These are phyloP conservation scores for Vesta saturnalis DNA, from an alignment of 2,888 invertebrate species.

Conservation along the genomic window DNA sequence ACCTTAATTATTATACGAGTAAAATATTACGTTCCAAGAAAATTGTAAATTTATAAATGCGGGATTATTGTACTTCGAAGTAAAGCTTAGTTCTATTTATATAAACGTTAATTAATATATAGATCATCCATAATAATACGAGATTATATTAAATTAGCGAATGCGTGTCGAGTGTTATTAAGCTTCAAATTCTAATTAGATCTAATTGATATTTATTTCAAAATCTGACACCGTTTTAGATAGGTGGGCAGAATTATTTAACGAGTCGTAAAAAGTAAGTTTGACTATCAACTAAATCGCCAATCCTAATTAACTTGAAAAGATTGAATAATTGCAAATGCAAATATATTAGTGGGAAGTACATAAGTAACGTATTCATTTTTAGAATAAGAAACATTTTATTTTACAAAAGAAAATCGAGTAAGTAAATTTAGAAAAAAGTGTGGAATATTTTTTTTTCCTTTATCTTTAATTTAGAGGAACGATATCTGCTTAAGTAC, in stretches of 20 bases:
- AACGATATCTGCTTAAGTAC: too few species aligned
- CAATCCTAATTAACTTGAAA: too few species aligned
- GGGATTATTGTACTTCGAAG: background rate
- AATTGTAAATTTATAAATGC: background rate
- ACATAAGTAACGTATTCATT: too few species aligned
- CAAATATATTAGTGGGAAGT: too few species aligned
- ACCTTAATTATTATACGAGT: background rate
- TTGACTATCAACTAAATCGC: too few species aligned
- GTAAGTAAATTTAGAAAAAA: too few species aligned
- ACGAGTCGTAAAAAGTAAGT: background rate
- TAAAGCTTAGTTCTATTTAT: background rate
- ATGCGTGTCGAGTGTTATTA: constrained; percentile 4
- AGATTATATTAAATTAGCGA: constrained; percentile 7
- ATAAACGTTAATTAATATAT: constrained; percentile 5
- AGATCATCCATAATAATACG: constrained; percentile 6
- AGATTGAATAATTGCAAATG: too few species aligned
- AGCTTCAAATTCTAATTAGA: constrained; percentile 6
- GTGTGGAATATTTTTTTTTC: too few species aligned
- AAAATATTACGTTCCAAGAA: background rate
- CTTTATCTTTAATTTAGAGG: too few species aligned
- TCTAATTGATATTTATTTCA: background rate
- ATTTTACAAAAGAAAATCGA: too few species aligned
- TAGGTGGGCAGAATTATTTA: background rate
- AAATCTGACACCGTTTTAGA: background rate
- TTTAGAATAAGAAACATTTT: too few species aligned